These are phyloP conservation scores for Sitta europaea DNA, from an alignment of 2,113 vertebrate species.

Conservation along the genomic window DNA sequence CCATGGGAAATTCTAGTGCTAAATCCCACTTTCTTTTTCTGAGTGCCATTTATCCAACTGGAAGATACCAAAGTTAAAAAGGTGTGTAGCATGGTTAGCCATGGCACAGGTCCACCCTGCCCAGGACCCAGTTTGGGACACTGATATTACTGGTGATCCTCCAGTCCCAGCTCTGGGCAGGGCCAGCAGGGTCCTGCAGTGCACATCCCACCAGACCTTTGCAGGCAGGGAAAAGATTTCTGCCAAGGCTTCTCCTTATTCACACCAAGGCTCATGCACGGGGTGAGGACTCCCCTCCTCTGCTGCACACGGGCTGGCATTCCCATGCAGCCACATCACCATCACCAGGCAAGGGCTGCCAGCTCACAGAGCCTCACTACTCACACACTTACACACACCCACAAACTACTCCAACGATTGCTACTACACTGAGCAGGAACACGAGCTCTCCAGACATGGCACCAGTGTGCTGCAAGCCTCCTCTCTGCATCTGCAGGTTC, in stretches of 20 bases:
- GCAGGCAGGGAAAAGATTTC: background rate
- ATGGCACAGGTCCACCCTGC: rapidly evolving
- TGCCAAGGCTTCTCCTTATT: background rate
- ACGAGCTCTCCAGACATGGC: background rate
- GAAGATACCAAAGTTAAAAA: background rate
- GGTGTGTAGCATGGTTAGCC: rapidly evolving
- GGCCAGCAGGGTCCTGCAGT: background rate
- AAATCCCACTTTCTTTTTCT: background rate
- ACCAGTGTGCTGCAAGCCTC: background rate
- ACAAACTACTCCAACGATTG: background rate
- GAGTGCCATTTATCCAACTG: background rate
- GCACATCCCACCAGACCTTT: background rate
- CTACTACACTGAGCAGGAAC: background rate
- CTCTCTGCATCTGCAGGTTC: background rate
- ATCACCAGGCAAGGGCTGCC: background rate
- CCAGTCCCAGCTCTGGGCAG: background rate
- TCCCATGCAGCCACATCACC: background rate
- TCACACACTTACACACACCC: background rate
- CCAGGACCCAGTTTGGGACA: background rate
- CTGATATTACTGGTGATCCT: rapidly evolving
- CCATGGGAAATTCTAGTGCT: background rate
- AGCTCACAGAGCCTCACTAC: background rate
- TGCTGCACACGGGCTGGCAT: background rate
- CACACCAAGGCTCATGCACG: rapidly evolving
- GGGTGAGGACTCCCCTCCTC: background rate